phyloP scores from a whole-genome alignment of 1,140 invertebrate species.

The Neodiprion virginianus region DNA sequence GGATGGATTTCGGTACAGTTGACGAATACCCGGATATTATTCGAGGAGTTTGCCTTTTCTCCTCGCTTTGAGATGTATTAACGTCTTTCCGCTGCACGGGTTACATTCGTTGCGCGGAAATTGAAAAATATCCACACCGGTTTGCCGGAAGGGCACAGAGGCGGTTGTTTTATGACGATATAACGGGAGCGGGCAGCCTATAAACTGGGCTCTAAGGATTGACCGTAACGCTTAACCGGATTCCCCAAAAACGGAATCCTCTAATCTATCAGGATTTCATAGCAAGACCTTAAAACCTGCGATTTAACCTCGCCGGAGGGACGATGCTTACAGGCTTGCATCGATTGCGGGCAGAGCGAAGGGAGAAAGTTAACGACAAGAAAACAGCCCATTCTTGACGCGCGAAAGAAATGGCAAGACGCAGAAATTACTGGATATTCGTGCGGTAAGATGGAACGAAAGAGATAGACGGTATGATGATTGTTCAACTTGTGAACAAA shows the following conservation, averaged over 20 bases:
- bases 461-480: no score
- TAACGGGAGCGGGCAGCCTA: no score
- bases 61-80: no score
- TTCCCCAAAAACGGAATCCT: background rate
- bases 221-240: background rate
- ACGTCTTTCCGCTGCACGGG: no score
- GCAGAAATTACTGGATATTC: no score
- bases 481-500: no score
- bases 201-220: background rate
- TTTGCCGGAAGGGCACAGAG: background rate
- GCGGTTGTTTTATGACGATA: no score
- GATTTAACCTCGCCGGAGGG: background rate
- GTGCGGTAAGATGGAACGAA: no score
- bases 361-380: background rate
- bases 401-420: background rate
- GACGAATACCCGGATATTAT: no score
- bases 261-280: background rate
- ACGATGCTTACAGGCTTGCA: background rate
- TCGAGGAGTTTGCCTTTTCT: no score
- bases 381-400: background rate
- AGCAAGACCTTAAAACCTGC: background rate
- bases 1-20: no score
- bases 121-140: background rate
- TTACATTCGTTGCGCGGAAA: no score
- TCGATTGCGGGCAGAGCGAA: background rate